Percentiles rank a stretch among this genome's conserved stretches.
Evolutionary conservation across 2,888 invertebrate species (phyloP).

Genomic region (Villa cingulata): DNA sequence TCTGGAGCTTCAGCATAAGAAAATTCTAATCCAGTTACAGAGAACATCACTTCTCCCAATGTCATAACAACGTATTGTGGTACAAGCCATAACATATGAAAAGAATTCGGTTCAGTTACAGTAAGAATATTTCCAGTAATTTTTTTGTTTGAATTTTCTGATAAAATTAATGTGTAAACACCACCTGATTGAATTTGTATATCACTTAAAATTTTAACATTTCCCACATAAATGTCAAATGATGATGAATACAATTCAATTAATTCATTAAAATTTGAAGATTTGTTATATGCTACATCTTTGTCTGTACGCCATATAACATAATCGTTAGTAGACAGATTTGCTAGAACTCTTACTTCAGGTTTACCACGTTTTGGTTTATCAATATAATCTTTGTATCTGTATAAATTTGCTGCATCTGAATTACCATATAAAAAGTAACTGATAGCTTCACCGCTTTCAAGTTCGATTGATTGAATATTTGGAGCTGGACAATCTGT

Average conservation of each 20-base stretch:
- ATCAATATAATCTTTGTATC: slow-evolving; percentile 22
- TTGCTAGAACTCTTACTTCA: slow-evolving; percentile 23
- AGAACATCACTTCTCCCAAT: slow-evolving; percentile 49
- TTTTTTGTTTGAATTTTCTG: slow-evolving; percentile 1
- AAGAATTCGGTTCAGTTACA: slow-evolving; percentile 36
- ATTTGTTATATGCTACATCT: not conserved
- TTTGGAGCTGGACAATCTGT: slow-evolving; percentile 9
- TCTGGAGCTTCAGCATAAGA: slow-evolving; percentile 53
- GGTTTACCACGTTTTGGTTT: slow-evolving; percentile 29
- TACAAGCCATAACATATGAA: slow-evolving; percentile 48
- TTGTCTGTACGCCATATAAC: not conserved
- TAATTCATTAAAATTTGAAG: slow-evolving; percentile 10
- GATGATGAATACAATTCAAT: slow-evolving; percentile 17
- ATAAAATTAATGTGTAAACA: slow-evolving; percentile 28
- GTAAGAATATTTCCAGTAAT: slow-evolving; percentile 12
- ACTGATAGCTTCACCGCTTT: slow-evolving; percentile 20
- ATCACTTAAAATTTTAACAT: not conserved
- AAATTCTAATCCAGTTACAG: slow-evolving; percentile 57
- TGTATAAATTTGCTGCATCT: not conserved
- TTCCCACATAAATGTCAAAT: slow-evolving; percentile 20
- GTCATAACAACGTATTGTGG: slow-evolving; percentile 58
- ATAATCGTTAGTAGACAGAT: slow-evolving; percentile 12
- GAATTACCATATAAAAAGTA: slow-evolving; percentile 20
- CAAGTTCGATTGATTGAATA: not conserved
- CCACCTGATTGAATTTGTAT: slow-evolving; percentile 22